Evolutionary conservation across 1,140 invertebrate genomes (phyloP).

Genomic region (Orchesella cincta): DNA sequence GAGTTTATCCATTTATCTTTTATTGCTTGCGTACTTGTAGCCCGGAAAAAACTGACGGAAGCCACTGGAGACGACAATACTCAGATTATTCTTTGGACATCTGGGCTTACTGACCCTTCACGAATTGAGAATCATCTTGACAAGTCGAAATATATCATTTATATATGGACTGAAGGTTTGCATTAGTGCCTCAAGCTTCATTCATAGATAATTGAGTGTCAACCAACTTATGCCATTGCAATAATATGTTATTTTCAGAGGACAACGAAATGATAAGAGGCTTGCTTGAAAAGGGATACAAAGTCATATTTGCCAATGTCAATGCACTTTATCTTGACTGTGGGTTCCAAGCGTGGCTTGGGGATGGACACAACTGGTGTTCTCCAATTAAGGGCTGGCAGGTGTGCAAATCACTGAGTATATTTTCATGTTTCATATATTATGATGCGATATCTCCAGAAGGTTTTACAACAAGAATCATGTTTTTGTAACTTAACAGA

Average conservation of each 20-base stretch:
- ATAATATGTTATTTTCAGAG: conserved; percentile 49
- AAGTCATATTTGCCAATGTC: conserved; percentile 44
- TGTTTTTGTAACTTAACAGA: conserved; percentile 43
- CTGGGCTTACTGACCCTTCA: conserved; percentile 68
- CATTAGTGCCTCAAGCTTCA: too few species aligned
- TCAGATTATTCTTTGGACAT: conserved; percentile 76
- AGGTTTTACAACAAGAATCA: background rate
- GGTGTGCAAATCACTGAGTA: too few species aligned
- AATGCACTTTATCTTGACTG: conserved; percentile 53
- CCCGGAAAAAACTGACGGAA: background rate
- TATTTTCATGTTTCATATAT: too few species aligned
- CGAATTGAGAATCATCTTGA: conserved; percentile 69
- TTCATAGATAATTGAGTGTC: too few species aligned
- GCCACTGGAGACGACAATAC: conserved; percentile 60
- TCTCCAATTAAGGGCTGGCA: conserved; percentile 59
- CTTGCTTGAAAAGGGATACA: conserved; percentile 39
- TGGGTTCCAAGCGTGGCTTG: conserved; percentile 51
- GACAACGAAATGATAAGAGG: background rate
- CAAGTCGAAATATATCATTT: conserved; percentile 74
- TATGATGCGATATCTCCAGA: background rate
- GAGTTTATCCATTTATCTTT: background rate
- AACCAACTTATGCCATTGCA: background rate
- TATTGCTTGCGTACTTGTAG: too few species aligned
- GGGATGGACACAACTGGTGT: conserved; percentile 48
- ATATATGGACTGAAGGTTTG: conserved; percentile 34